phyloP scores from a whole-genome alignment of 2,888 invertebrate species.

The Rhagium mordax region DNA sequence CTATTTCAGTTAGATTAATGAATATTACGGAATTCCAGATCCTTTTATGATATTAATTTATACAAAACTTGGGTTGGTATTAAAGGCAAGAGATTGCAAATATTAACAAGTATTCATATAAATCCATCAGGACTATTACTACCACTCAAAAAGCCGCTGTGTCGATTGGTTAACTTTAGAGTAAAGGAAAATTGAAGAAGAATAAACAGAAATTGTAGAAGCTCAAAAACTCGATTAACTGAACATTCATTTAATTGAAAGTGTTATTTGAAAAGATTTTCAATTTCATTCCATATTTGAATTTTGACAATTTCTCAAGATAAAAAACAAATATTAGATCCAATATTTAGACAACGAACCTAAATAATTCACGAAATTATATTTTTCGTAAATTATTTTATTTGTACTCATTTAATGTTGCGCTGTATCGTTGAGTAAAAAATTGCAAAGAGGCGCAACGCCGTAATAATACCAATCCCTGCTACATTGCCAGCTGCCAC shows the following conservation, averaged over 20 bases:
- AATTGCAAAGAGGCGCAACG: no score
- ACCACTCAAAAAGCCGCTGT: neutral
- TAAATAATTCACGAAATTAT: no score
- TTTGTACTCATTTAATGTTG: no score
- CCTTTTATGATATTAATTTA: constrained; percentile 9
- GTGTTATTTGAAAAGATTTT: neutral
- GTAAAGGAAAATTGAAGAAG: neutral
- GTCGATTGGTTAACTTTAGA: neutral
- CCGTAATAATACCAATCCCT: no score
- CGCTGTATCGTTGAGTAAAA: no score
- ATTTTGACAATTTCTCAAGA: no score
- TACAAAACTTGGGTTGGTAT: neutral
- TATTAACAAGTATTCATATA: neutral
- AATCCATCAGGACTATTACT: neutral
- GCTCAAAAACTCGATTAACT: neutral
- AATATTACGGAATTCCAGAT: constrained; percentile 19
- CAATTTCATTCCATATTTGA: no score
- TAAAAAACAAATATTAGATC: no score
- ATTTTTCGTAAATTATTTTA: no score
- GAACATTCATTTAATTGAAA: no score
- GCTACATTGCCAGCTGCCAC: no score
- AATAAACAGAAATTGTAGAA: neutral
- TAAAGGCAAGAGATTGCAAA: neutral
- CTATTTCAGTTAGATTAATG: constrained; percentile 25
- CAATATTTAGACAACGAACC: no score